These are phyloP conservation scores for Sinopyrophorus schimmeli DNA, from an alignment of 2,888 invertebrate genomes.

Conservation along the genomic window DNA sequence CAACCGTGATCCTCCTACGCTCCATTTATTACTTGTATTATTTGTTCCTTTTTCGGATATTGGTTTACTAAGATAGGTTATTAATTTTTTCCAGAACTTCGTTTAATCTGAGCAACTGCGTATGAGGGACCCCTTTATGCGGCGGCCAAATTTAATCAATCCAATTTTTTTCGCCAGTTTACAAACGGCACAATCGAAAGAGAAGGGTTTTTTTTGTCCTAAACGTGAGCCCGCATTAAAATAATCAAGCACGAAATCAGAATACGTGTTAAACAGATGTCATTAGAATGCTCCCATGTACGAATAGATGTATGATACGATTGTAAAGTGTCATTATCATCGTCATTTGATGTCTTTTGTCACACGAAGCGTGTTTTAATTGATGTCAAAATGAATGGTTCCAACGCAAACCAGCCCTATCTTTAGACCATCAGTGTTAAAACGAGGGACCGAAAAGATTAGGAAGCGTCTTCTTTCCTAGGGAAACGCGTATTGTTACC, in stretches of 20 bases:
- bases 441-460: constrained; percentile 37
- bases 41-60: constrained; percentile 39
- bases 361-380: constrained; percentile 45
- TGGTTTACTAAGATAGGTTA: constrained; percentile 25
- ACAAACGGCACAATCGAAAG: too few relatives aligned
- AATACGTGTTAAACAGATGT: constrained; percentile 40
- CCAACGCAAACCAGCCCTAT: constrained; percentile 31
- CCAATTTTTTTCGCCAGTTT: too few relatives aligned
- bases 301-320: constrained; percentile 43
- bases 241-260: constrained; percentile 38
- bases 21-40: constrained; percentile 43
- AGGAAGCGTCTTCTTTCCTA: constrained; percentile 36
- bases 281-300: constrained; percentile 39
- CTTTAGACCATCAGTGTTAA: constrained; percentile 39
- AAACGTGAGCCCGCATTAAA: constrained; percentile 40
- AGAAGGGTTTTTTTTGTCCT: too few relatives aligned
- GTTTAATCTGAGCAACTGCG: too few relatives aligned
- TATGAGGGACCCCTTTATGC: background rate
- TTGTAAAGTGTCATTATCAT: constrained; percentile 44
- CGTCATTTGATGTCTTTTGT: constrained; percentile 46
- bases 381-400: constrained; percentile 43
- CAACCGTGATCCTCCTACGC: constrained; percentile 43
- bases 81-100: constrained; percentile 21
- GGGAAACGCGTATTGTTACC: constrained; percentile 38
- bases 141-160: background rate